phyloP scores from a whole-genome alignment of 2,888 invertebrate genomes.

The Polydrusus cervinus region DNA sequence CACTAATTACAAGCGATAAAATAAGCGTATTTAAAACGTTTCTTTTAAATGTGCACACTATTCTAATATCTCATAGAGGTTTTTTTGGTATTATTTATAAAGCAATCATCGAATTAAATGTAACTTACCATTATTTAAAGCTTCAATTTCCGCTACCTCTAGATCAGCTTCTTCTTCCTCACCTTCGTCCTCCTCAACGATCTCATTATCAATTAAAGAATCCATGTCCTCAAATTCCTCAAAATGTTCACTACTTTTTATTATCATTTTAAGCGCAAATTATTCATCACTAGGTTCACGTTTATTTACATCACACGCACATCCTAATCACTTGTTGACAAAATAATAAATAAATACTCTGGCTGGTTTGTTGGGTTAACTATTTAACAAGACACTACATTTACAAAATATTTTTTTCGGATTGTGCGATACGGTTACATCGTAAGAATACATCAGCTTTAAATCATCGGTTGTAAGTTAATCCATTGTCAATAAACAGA shows the following conservation, averaged over 20 bases:
- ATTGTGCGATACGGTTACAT: neutral
- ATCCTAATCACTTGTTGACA: conserved; percentile 36
- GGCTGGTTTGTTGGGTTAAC: conserved; percentile 43
- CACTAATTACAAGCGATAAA: no score
- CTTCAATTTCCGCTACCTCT: conserved; percentile 14
- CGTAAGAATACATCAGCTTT: neutral
- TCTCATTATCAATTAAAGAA: conserved; percentile 45
- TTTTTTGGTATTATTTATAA: no score
- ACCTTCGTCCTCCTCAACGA: conserved; percentile 47
- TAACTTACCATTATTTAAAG: conserved; percentile 32
- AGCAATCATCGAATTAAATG: neutral
- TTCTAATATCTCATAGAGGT: no score
- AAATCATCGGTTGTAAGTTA: no score
- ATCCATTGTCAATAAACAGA: no score
- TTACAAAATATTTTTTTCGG: neutral
- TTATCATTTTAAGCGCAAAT: conserved; percentile 41
- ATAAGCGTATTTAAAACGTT: no score
- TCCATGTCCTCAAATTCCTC: conserved; percentile 45
- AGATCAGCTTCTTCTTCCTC: conserved; percentile 30
- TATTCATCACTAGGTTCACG: conserved; percentile 15
- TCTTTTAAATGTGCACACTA: no score
- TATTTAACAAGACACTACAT: conserved; percentile 3
- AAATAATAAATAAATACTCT: conserved; percentile 43
- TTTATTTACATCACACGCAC: conserved; percentile 22
- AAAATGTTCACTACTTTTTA: conserved; percentile 34